Conservation (phyloP, 2,113 vertebrate genomes). For the Procavia capensis region DNA sequence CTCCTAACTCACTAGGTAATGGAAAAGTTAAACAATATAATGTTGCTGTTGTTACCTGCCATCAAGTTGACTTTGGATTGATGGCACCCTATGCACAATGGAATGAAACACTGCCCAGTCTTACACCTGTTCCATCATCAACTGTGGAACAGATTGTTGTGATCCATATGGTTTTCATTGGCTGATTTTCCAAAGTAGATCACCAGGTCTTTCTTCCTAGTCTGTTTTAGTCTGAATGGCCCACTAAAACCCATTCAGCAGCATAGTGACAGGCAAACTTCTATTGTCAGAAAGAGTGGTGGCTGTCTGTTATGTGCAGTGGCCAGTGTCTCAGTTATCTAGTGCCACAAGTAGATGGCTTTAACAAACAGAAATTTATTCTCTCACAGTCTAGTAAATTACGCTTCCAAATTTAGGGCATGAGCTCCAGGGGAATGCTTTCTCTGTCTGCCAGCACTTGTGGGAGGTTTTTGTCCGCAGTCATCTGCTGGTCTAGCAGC, state of each 20-base stretch:
- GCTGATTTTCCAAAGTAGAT: background rate
- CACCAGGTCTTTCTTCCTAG: background rate
- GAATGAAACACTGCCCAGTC: background rate
- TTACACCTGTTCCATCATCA: background rate
- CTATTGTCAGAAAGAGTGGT: background rate
- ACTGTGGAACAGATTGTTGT: background rate
- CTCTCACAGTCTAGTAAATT: too few relatives aligned
- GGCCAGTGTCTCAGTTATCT: background rate
- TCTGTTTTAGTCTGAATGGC: background rate
- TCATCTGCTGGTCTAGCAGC: too few relatives aligned
- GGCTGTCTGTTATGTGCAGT: background rate
- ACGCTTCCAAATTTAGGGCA: too few relatives aligned
- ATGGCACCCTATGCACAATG: background rate
- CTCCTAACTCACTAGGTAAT: background rate
- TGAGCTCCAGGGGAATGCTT: too few relatives aligned
- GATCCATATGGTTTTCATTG: background rate
- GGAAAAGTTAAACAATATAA: background rate
- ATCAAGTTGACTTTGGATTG: background rate
- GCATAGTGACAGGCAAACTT: background rate
- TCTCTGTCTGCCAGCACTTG: too few relatives aligned
- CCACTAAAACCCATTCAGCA: background rate
- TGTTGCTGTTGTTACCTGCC: background rate
- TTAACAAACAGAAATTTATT: too few relatives aligned
- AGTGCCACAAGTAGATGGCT: too few relatives aligned
- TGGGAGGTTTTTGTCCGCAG: too few relatives aligned